Evolutionary conservation across 2,888 invertebrate species (phyloP).

Genomic region (Lasioglossum leucozonium): DNA sequence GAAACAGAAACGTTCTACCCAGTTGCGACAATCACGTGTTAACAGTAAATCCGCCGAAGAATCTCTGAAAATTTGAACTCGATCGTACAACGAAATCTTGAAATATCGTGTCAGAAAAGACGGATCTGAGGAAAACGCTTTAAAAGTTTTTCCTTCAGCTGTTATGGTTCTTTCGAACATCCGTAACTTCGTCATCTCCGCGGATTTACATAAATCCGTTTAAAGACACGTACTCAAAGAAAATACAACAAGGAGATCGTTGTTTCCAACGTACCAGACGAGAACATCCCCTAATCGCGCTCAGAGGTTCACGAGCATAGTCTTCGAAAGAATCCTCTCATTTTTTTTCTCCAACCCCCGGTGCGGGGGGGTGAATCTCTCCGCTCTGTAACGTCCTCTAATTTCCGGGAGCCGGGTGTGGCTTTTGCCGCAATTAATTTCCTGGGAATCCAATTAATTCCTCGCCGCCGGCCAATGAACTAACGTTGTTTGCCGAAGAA

Average conservation of each 20-base stretch:
- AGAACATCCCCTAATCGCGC: background rate
- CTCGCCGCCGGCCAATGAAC: slow-evolving; percentile 69
- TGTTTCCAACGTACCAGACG: background rate
- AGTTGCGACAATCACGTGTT: background rate
- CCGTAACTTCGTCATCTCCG: background rate
- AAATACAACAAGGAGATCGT: background rate
- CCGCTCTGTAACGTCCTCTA: slow-evolving; percentile 59
- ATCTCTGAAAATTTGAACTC: background rate
- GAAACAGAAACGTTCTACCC: background rate
- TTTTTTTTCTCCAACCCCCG: slow-evolving; percentile 32
- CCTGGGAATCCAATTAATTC: slow-evolving; percentile 72
- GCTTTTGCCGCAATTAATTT: slow-evolving; percentile 73
- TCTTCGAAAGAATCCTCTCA: background rate
- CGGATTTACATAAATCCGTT: background rate
- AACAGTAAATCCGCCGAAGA: too few species aligned
- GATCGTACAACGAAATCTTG: background rate
- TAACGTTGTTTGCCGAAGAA: slow-evolving; percentile 72
- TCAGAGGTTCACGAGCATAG: background rate
- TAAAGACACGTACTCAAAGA: background rate
- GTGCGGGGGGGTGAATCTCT: slow-evolving; percentile 43
- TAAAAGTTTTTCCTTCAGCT: background rate
- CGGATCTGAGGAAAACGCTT: too few species aligned
- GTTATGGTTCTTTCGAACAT: background rate
- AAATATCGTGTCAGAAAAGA: background rate
- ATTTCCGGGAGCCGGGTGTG: slow-evolving; percentile 65